phyloP scores from a whole-genome alignment of 2,888 invertebrate genomes.

The Coronaproctus castanopsis region DNA sequence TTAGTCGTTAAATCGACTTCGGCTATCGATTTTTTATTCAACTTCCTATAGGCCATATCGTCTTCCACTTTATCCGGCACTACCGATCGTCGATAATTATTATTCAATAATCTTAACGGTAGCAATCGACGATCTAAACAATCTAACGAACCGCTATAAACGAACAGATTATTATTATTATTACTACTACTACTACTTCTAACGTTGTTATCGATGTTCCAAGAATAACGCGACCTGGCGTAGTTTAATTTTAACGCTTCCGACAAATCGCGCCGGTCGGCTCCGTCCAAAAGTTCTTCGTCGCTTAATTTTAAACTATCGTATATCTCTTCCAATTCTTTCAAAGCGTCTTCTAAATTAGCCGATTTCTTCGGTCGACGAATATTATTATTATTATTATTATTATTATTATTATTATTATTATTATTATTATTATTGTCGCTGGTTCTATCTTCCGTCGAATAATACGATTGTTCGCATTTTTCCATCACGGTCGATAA shows the following conservation, averaged over 20 bases:
- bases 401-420: neutral
- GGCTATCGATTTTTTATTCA: constrained; percentile 38
- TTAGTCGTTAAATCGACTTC: constrained; percentile 27
- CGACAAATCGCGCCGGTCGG: constrained; percentile 38
- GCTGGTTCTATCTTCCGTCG: constrained; percentile 18
- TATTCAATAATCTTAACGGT: constrained; percentile 2
- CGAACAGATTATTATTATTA: neutral
- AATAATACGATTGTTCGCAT: constrained; percentile 11
- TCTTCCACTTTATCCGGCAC: constrained; percentile 46
- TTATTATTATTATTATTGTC: constrained; percentile 12
- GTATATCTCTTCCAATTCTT: constrained; percentile 77
- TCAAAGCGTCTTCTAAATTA: constrained; percentile 69
- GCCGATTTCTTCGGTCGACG: constrained; percentile 35
- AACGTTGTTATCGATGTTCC: neutral
- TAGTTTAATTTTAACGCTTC: constrained; percentile 25
- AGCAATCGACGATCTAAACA: too few relatives aligned
- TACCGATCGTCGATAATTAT: constrained; percentile 11
- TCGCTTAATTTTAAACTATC: constrained; percentile 68
- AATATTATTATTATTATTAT: neutral
- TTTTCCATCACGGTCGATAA: constrained; percentile 23
- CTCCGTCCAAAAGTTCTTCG: constrained; percentile 44
- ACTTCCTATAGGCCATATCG: constrained; percentile 59
- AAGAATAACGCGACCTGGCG: constrained; percentile 11
- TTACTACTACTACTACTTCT: neutral
- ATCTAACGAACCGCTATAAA: neutral